phyloP scores from a whole-genome alignment of 2,888 invertebrate species.

The Muschampia plurimacula region DNA sequence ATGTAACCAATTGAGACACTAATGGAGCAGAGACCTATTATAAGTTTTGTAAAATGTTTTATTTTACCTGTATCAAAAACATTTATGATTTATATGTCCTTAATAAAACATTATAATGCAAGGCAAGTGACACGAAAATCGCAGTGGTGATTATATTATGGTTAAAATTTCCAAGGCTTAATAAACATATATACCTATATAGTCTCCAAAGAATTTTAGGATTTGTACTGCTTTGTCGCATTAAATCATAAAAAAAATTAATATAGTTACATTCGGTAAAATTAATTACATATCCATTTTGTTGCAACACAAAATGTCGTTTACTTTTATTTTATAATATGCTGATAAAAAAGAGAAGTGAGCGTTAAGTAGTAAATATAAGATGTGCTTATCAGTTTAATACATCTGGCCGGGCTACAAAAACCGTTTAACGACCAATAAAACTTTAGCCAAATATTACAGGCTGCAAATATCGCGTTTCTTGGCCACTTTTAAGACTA shows the following conservation, averaged over 20 bases:
- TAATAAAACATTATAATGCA: too few relatives aligned
- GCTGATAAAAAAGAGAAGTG: constrained; percentile 19
- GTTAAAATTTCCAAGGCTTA: too few relatives aligned
- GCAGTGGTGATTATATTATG: too few relatives aligned
- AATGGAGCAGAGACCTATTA: too few relatives aligned
- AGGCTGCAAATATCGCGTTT: constrained; percentile 19
- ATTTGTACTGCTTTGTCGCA: neutral
- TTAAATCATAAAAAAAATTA: too few relatives aligned
- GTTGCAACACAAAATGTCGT: constrained; percentile 13
- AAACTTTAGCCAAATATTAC: constrained; percentile 35
- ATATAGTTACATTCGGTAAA: neutral
- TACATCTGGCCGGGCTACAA: constrained; percentile 33
- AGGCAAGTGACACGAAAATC: too few relatives aligned
- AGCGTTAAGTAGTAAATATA: constrained; percentile 31
- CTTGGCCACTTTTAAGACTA: constrained; percentile 7
- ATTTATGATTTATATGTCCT: too few relatives aligned
- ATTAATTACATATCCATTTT: neutral
- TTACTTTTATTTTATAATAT: constrained; percentile 19
- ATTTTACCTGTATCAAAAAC: too few relatives aligned
- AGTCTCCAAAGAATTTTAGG: too few relatives aligned
- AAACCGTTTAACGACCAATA: constrained; percentile 37
- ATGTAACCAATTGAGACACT: neutral
- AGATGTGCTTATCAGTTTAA: constrained; percentile 29
- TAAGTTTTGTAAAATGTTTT: too few relatives aligned
- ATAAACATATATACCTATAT: too few relatives aligned